These are phyloP conservation scores for Pemphigus obesinymphae DNA, from an alignment of 1,140 invertebrate species.

Conservation along the genomic window DNA sequence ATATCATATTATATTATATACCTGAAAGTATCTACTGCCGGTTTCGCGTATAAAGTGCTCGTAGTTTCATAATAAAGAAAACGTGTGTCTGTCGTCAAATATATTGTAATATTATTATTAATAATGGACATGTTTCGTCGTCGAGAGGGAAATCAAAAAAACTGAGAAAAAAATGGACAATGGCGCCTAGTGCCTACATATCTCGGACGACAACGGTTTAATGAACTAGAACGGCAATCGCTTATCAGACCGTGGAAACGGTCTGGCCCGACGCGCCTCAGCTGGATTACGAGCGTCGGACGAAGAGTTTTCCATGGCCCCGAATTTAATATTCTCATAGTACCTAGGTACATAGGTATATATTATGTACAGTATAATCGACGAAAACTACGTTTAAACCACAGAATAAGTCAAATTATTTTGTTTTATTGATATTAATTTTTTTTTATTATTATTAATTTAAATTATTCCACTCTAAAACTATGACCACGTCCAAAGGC, in stretches of 20 bases:
- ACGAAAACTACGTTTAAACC: too few species aligned
- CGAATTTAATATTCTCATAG: too few species aligned
- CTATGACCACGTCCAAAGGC: too few species aligned
- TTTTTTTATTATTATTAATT: too few species aligned
- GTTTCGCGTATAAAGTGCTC: neutral
- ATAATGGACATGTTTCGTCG: neutral
- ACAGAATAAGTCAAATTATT: too few species aligned
- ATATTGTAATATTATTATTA: neutral
- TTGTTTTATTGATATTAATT: too few species aligned
- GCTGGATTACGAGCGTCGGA: neutral
- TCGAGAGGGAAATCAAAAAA: neutral
- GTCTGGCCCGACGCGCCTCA: slow-evolving; percentile 6
- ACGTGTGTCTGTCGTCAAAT: neutral
- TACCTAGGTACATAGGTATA: too few species aligned
- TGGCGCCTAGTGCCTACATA: neutral
- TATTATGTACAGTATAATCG: too few species aligned
- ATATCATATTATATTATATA: neutral
- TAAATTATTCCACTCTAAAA: too few species aligned
- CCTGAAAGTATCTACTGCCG: neutral
- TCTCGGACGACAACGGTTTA: neutral
- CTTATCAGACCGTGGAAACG: slow-evolving; percentile 40
- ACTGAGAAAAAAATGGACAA: neutral
- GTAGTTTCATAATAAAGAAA: neutral
- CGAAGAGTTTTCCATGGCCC: too few species aligned
- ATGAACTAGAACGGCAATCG: slow-evolving; percentile 26